Conservation (phyloP, 2,113 vertebrate species). For the Dipodomys stephensi region DNA sequence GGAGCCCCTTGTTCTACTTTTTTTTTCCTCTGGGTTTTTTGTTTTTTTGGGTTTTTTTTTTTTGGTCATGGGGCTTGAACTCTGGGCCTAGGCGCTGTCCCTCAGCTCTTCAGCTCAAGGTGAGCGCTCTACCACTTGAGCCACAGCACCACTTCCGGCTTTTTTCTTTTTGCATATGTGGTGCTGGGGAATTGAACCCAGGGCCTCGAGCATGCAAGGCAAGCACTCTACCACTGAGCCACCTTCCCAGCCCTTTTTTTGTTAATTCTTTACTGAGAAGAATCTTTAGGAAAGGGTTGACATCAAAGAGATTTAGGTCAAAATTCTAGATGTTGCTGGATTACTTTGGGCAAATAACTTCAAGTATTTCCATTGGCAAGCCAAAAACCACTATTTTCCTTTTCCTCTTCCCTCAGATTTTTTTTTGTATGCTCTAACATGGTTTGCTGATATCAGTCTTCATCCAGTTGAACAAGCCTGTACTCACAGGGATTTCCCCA, state of each 20-base stretch:
- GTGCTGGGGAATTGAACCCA: no score
- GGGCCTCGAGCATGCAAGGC: no score
- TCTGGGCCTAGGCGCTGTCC: no score
- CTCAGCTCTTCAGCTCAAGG: no score
- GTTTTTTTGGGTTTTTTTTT: no score
- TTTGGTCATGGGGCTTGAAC: no score
- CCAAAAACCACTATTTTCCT: neutral
- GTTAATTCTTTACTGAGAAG: neutral
- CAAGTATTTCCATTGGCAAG: neutral
- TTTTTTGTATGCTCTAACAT: neutral
- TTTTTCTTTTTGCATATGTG: no score
- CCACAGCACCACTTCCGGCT: no score
- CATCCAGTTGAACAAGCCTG: neutral
- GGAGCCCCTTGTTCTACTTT: neutral
- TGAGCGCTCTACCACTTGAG: no score
- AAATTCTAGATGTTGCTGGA: neutral
- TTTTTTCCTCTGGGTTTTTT: no score
- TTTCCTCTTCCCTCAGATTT: neutral
- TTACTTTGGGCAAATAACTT: neutral
- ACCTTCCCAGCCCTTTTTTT: neutral
- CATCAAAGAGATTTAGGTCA: slow-evolving; percentile 19
- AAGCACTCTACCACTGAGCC: no score
- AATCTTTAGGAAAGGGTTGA: neutral
- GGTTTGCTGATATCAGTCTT: neutral
- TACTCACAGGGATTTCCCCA: neutral